Conservation (phyloP, 2,113 vertebrate genomes). For the Marcusenius ussheri region DNA sequence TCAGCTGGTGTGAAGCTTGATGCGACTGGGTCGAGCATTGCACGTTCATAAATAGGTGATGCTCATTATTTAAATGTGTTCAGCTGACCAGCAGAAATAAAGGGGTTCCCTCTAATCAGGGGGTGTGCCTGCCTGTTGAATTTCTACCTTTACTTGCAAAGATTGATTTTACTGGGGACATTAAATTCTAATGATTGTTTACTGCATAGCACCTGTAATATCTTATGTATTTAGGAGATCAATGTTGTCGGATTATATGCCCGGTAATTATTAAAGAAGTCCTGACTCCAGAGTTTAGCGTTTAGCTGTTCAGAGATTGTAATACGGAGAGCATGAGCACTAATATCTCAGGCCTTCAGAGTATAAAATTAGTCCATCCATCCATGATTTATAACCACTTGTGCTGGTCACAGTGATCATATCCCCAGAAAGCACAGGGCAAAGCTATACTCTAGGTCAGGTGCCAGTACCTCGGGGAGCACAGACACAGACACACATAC, state of each 20-base stretch:
- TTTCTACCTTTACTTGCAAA: not conserved
- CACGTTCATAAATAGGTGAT: not conserved
- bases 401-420: not conserved
- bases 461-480: not conserved
- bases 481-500: not conserved
- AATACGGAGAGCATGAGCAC: not conserved
- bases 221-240: not conserved
- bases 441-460: not conserved
- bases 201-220: not conserved
- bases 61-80: not conserved
- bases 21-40: not conserved
- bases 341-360: not conserved
- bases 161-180: not conserved
- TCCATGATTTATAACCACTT: not conserved
- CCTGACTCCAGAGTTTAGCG: not conserved
- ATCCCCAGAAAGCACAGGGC: not conserved
- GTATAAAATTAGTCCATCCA: not conserved
- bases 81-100: not conserved
- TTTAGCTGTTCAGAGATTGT: not conserved
- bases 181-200: not conserved
- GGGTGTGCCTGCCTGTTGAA: not conserved
- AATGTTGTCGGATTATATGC: not conserved
- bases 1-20: not conserved
- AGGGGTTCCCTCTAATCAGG: not conserved
- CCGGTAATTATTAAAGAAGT: not conserved